These are phyloP conservation scores for Hemitrygon akajei DNA, from an alignment of 2,797 vertebrate species.

Conservation along the genomic window DNA sequence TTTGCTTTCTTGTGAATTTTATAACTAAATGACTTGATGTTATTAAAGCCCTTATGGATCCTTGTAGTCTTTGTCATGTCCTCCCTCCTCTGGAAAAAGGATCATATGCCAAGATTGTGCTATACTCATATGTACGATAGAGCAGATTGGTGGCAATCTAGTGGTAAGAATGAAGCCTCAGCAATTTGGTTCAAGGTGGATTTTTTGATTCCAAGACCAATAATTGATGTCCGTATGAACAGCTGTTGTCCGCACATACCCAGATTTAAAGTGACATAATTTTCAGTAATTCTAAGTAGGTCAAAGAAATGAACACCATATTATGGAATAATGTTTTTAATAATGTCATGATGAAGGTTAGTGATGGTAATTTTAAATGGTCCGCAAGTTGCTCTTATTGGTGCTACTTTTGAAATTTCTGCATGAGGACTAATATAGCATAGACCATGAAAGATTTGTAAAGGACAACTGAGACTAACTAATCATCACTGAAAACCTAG, in stretches of 20 bases:
- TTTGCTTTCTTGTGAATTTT: too few species aligned
- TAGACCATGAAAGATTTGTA: constrained; percentile 18
- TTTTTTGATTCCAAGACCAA: background rate
- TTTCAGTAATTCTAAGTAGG: background rate
- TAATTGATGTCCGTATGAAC: background rate
- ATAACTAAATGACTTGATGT: too few species aligned
- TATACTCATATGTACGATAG: background rate
- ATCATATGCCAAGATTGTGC: too few species aligned
- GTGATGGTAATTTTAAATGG: background rate
- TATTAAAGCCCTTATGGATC: too few species aligned
- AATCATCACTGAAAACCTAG: background rate
- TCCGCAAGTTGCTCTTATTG: background rate
- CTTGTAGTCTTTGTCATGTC: too few species aligned
- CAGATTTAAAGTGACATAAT: background rate
- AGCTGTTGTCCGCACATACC: background rate
- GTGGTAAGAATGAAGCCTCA: background rate
- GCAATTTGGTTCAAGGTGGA: background rate
- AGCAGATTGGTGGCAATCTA: background rate
- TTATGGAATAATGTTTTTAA: background rate
- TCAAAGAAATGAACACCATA: background rate
- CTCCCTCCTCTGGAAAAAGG: too few species aligned
- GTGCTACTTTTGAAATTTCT: background rate
- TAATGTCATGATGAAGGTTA: background rate
- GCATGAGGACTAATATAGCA: background rate
- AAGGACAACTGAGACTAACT: background rate